A percentile compares a stretch with the other conserved stretches of the same genome.
Conservation (phyloP, 2,888 invertebrate genomes). For the Orthosia cruda region DNA sequence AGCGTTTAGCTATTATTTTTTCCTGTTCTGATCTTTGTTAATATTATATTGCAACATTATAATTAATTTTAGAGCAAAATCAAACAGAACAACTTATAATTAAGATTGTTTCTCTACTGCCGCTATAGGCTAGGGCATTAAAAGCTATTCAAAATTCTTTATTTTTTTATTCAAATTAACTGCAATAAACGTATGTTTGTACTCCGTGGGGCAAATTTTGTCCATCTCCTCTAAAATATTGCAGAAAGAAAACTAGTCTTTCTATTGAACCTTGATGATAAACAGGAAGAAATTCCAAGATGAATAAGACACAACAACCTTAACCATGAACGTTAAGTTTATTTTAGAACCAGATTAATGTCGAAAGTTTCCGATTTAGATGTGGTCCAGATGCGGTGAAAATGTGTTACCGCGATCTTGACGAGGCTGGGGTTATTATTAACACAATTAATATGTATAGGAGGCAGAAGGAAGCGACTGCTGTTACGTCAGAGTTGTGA, state of each 20-base stretch:
- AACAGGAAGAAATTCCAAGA: neutral
- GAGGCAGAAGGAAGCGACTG: conserved; percentile 30
- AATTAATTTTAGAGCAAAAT: too few relatives aligned
- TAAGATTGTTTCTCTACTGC: too few relatives aligned
- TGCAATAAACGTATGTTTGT: too few relatives aligned
- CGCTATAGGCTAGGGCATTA: too few relatives aligned
- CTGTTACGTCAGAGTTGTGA: conserved; percentile 7
- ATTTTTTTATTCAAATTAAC: too few relatives aligned
- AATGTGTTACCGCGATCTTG: conserved; percentile 41
- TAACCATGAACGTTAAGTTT: conserved; percentile 40
- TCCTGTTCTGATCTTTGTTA: too few relatives aligned
- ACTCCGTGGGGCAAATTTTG: too few relatives aligned
- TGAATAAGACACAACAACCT: conserved; percentile 31
- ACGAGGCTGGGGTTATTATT: conserved; percentile 25
- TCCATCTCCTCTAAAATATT: neutral
- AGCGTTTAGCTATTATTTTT: too few relatives aligned
- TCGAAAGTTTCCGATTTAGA: conserved; percentile 47
- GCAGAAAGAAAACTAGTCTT: neutral
- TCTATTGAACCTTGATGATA: neutral
- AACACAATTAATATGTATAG: conserved; percentile 52
- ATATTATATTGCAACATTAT: too few relatives aligned
- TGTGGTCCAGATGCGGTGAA: conserved; percentile 48
- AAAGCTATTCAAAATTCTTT: too few relatives aligned
- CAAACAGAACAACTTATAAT: too few relatives aligned
- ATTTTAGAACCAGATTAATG: conserved; percentile 38